These are phyloP conservation scores for Sycobia sp. DNA, from an alignment of 1,140 invertebrate species.

Conservation along the genomic window DNA sequence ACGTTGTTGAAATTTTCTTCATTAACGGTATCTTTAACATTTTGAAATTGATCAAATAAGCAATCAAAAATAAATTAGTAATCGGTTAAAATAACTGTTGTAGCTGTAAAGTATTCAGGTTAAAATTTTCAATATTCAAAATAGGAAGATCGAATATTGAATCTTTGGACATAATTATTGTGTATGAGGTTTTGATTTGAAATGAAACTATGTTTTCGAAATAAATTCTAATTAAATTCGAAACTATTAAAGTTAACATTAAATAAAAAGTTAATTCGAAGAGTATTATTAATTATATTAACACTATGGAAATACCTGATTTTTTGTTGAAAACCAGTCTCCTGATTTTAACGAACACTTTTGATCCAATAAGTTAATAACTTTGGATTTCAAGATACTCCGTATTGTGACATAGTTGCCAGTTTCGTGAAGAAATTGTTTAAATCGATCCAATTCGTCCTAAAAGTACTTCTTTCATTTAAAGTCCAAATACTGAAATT, in stretches of 20 bases:
- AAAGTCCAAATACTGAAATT: no score
- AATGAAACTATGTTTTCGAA: background rate
- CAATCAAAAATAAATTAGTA: no score
- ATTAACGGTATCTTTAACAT: no score
- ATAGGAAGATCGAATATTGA: no score
- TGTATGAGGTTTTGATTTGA: no score
- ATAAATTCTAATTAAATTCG: background rate
- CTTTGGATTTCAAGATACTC: conserved; percentile 39
- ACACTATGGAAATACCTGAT: conserved; percentile 43
- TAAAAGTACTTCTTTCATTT: conserved; percentile 33
- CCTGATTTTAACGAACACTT: conserved; percentile 38
- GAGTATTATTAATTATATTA: no score
- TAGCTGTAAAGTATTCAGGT: no score
- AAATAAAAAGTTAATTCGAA: background rate
- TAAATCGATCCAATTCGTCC: conserved; percentile 46
- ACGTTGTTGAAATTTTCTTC: background rate
- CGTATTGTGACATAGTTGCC: conserved; percentile 40
- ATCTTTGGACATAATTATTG: no score
- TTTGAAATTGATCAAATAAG: background rate
- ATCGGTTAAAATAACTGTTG: no score
- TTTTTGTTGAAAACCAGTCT: conserved; percentile 33
- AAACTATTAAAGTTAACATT: background rate
- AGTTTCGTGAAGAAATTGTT: conserved; percentile 45
- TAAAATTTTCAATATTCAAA: no score
- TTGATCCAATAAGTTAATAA: conserved; percentile 44